Percentiles rank a stretch among this genome's conserved stretches.
These are phyloP conservation scores for Hylomyscus alleni DNA, from an alignment of 2,797 vertebrate species.

Conservation along the genomic window DNA sequence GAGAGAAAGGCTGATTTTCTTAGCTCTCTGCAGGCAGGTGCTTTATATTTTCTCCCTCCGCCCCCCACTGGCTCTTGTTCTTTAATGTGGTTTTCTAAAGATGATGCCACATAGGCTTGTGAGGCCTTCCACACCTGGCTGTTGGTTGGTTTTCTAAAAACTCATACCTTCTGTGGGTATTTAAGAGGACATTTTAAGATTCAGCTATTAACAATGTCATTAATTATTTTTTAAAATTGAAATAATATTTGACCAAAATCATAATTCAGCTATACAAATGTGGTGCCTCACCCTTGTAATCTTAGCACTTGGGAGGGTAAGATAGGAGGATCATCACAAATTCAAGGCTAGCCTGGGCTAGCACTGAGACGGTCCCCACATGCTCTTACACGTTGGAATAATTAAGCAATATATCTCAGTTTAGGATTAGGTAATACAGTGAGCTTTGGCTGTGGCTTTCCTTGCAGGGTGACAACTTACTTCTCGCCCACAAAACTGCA, in stretches of 20 bases:
- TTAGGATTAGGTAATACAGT: conserved; percentile 12
- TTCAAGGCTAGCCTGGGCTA: neutral
- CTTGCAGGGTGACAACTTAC: neutral
- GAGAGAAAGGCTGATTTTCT: neutral
- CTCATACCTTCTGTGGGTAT: neutral
- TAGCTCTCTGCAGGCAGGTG: neutral
- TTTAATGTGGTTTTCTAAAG: conserved; percentile 15
- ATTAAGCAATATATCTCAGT: neutral
- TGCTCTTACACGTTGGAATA: neutral
- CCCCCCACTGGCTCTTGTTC: neutral
- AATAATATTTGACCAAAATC: conserved; percentile 58
- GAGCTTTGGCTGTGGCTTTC: neutral
- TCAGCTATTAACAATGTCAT: conserved; percentile 47
- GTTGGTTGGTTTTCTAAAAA: conserved; percentile 36
- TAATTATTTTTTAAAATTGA: conserved; percentile 62
- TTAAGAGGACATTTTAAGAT: conserved; percentile 40
- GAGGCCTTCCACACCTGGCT: neutral
- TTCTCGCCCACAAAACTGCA: neutral
- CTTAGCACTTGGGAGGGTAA: neutral
- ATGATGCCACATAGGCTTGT: neutral
- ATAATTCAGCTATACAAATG: conserved; percentile 46
- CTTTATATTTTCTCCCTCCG: neutral
- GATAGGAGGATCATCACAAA: neutral
- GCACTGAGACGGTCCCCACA: neutral
- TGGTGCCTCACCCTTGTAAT: neutral